Evolutionary conservation across 2,113 vertebrate species (phyloP).

Genomic region (Entosphenus tridentatus): DNA sequence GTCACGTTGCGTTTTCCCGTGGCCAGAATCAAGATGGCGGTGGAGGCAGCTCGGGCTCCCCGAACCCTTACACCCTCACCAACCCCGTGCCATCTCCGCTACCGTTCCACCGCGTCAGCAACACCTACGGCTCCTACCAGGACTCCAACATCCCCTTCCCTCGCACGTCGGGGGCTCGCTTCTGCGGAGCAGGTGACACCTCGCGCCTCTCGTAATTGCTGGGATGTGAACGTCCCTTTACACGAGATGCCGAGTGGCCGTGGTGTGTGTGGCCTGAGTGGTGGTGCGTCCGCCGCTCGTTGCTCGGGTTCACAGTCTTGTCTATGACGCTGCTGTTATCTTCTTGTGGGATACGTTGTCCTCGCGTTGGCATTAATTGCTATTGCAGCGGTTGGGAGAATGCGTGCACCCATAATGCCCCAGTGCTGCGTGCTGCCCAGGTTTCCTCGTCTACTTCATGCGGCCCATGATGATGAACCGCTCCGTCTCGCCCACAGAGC

Average conservation of each 20-base stretch:
- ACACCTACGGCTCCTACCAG: slow-evolving; percentile 88
- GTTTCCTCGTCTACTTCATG: slow-evolving; percentile 83
- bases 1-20: too few relatives aligned
- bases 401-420: not conserved
- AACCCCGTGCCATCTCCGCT: slow-evolving; percentile 55
- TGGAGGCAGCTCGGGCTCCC: slow-evolving; percentile 20
- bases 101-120: slow-evolving; percentile 67
- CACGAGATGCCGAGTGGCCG: too few relatives aligned
- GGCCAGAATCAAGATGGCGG: slow-evolving; percentile 63
- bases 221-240: too few relatives aligned
- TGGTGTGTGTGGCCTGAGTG: too few relatives aligned
- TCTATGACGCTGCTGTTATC: too few relatives aligned
- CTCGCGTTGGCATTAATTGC: slow-evolving; percentile 1
- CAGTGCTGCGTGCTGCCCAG: slow-evolving; percentile 21
- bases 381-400: not conserved
- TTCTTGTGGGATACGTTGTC: too few relatives aligned
- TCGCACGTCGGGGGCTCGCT: slow-evolving; percentile 82
- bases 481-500: slow-evolving; percentile 54
- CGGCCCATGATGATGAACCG: slow-evolving; percentile 85
- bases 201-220: too few relatives aligned
- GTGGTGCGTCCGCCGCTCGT: too few relatives aligned
- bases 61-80: slow-evolving; percentile 46
- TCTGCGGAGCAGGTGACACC: slow-evolving; percentile 58
- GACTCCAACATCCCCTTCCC: slow-evolving; percentile 97
- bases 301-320: too few relatives aligned